phyloP scores from a whole-genome alignment of 2,113 vertebrate species.

The Galbula dea region DNA sequence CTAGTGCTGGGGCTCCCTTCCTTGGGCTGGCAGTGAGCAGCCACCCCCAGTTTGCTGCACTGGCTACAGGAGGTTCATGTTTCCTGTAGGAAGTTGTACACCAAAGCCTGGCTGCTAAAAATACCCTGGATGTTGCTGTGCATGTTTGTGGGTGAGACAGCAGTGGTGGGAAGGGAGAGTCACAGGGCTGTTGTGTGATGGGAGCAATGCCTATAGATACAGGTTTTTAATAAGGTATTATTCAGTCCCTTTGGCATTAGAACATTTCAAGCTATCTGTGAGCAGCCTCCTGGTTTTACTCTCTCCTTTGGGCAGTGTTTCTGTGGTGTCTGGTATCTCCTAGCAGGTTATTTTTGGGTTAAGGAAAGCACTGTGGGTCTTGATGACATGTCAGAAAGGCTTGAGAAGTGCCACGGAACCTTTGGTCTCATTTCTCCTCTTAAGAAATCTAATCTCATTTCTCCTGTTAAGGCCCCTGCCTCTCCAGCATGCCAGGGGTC shows the following conservation, averaged over 20 bases:
- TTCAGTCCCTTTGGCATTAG: background rate
- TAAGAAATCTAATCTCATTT: background rate
- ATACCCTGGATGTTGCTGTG: background rate
- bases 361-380: background rate
- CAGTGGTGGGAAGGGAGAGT: background rate
- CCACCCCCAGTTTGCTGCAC: rapidly evolving
- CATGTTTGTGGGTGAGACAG: background rate
- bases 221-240: background rate
- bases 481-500: background rate
- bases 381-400: background rate
- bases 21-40: background rate
- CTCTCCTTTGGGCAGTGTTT: background rate
- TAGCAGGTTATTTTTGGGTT: background rate
- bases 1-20: background rate
- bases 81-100: background rate
- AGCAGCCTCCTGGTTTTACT: background rate
- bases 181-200: background rate
- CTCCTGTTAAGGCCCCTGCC: background rate
- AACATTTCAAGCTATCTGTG: background rate
- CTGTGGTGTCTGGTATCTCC: background rate
- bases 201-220: background rate
- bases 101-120: background rate
- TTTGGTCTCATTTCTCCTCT: background rate
- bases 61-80: rapidly evolving
- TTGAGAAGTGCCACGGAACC: background rate